Conservation (phyloP, 2,113 vertebrate genomes). For the Ranitomeya imitator region DNA sequence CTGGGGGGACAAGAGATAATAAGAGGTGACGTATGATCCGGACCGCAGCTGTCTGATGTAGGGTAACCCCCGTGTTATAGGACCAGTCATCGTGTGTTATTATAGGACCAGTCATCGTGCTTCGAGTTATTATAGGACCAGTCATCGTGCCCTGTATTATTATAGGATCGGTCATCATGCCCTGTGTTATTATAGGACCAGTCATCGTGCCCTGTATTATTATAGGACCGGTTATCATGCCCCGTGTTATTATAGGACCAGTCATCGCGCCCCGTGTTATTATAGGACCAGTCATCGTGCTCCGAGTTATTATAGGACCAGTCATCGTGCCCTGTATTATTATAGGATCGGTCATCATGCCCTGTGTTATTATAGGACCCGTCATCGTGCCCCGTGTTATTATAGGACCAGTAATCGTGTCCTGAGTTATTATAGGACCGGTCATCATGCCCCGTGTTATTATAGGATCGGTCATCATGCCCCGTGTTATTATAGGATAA, state of each 20-base stretch:
- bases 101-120: neutral
- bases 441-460: neutral
- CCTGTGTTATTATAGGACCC: neutral
- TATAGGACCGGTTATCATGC: too few relatives aligned
- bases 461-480: neutral
- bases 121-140: neutral
- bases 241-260: too few relatives aligned
- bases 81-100: too few relatives aligned
- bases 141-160: neutral
- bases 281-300: too few relatives aligned
- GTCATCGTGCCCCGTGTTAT: neutral
- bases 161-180: neutral
- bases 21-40: neutral
- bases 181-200: too few relatives aligned
- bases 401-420: neutral
- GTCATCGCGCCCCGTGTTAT: too few relatives aligned
- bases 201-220: too few relatives aligned
- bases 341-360: neutral
- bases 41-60: too few relatives aligned
- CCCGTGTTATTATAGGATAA: neutral
- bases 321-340: neutral
- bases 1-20: constrained; percentile 59
- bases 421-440: neutral
- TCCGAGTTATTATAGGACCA: neutral
- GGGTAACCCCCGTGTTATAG: too few relatives aligned